Base-by-base conservation (phyloP, 2,888 invertebrate genomes). In the Aradus depressus region DNA sequence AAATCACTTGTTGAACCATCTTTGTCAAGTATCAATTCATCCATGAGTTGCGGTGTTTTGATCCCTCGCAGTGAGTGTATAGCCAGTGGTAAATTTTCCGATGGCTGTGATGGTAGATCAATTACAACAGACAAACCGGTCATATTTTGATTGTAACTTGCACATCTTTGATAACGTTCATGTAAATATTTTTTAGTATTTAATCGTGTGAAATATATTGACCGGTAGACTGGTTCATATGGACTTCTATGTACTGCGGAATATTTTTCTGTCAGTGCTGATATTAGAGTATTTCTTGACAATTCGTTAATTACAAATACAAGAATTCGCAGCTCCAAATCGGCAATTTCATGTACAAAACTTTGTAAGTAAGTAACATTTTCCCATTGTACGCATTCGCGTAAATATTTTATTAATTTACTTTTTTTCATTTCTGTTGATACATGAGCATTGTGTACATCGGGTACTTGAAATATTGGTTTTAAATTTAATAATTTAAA, bases 361-460 rank as follows among this genome's bases (percentile, higher is more conserved):
- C 3, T 31, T 22, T 49, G 49, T n/a, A 49, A 18, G 16, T 35
- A 49, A 2, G 31, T 16, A n/a, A 32, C 26, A 41, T 49, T 49
- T 41, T 49, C 41, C 49, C 49, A 49, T 23, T 49, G 49, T 10
- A 49, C 49, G 32, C 49, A 41, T 6, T 49, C 41, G 16, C 49
- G 34, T 16, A 49, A 32, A n/a, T 41, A 49, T n/a, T 5, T 19
- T 18, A 49, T 19, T 14, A 49, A 18, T 6, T 28, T 32, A 18
- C 22, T 18, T 41, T 41, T 16, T 41, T 49, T 49, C 26, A 21
- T 6, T 16, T 28, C 14, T 1, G 12, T 31, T 2, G 41, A 28
- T 4, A 49, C 26, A 21, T 39, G 26, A 8, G 47, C 22, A 38
- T 49, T 49, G 39, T 41, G 41, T 10, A 49, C 39, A 32, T 49